Evolutionary conservation across 2,888 invertebrate genomes (phyloP), one percentile per base, ranked within the genome.

Genomic region (Drosophila buzzatii): DNA sequence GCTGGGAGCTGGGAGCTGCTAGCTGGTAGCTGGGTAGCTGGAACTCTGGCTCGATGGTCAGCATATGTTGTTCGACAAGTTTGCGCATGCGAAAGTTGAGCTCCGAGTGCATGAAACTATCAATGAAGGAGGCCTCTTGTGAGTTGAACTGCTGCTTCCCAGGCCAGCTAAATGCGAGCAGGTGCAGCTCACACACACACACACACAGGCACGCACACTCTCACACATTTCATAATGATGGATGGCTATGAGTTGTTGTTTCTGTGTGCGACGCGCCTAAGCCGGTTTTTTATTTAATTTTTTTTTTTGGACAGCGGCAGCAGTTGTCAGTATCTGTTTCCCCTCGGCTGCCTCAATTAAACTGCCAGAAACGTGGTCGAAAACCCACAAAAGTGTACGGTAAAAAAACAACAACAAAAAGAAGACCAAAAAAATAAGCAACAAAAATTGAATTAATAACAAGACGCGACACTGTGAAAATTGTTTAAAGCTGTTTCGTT

Each of bases 1-100:
- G 23, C 1, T 58, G 68, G n/a, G 10, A 65, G 71, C 27, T 68
- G 61, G 58, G 33, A 60, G 51, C 57, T 67, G 37, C n/a, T n/a
- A n/a, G n/a, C n/a, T n/a, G 39, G 47, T 20, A 53, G 59, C 70
- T 67, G 37, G 39, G 47, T 20, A 53, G 59, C 70, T 77, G 79
- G 68, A 79, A 74, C 76, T 61, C 45, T 71, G 59, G 61, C 61
- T 80, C 37, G 78, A 61, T 70, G 81, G 76, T 47, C 78, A 72
- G 77, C 85, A 85, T 87, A 85, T 85, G 85, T 89, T 85, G 85
- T 75, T 68, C 56, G 73, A 82, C 89, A 70, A 79, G 44, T 89
- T 85, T 85, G 88, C 88, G 75, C 85, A 85, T 85, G 85, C 85
- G 88, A 85, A 85, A 85, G 85, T 85, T 85, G 85, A 77, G 73